phyloP scores from a whole-genome alignment of 2,113 vertebrate genomes.

The Microtus pennsylvanicus region DNA sequence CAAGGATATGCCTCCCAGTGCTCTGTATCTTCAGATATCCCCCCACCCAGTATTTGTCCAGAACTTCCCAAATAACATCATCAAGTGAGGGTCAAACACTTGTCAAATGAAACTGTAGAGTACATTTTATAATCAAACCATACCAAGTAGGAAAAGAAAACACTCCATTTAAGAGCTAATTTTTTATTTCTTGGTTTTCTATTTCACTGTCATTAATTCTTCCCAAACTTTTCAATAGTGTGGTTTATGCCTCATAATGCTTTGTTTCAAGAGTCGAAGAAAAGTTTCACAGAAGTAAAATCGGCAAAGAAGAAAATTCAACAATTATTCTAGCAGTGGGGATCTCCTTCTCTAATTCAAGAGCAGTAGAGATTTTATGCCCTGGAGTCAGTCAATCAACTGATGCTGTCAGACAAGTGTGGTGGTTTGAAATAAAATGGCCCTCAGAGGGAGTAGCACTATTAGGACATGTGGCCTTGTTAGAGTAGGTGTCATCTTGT shows the following conservation, averaged over 20 bases:
- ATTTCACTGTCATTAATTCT: not conserved
- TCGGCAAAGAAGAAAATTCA: not conserved
- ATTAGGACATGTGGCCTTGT: not conserved
- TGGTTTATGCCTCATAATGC: not conserved
- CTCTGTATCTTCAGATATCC: not conserved
- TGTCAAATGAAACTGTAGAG: not conserved
- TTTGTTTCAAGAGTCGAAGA: slow-evolving; percentile 10
- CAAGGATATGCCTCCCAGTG: not conserved
- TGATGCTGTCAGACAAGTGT: not conserved
- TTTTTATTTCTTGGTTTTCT: slow-evolving; percentile 23
- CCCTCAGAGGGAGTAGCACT: not conserved
- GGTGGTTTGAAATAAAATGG: not conserved
- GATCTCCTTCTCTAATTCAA: not conserved
- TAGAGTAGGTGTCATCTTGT: not conserved
- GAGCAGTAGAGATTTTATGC: not conserved
- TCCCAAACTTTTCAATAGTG: not conserved
- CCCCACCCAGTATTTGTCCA: not conserved
- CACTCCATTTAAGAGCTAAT: not conserved
- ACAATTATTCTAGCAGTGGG: not conserved
- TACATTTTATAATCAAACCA: not conserved
- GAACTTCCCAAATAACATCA: not conserved
- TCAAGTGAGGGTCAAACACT: not conserved
- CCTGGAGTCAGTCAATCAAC: not conserved
- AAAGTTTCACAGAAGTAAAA: not conserved
- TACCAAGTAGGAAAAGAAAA: not conserved